A percentile compares a stretch with the other conserved stretches of the same genome.
phyloP scores from a whole-genome alignment of 2,113 vertebrate genomes.

The Marcusenius ussheri region DNA sequence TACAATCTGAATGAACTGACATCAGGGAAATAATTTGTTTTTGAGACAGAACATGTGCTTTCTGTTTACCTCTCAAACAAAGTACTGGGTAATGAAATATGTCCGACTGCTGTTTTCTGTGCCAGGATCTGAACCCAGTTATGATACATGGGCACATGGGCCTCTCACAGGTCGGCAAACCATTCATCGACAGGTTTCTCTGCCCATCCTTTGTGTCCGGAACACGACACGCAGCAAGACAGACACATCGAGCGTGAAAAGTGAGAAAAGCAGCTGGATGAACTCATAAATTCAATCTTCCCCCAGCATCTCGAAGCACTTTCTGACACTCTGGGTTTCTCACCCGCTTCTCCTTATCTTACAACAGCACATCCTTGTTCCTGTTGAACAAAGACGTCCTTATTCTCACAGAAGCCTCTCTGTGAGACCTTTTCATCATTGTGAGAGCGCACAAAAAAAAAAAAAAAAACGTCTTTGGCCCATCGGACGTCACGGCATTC shows the following conservation, averaged over 20 bases:
- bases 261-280: neutral
- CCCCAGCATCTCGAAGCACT: conserved; percentile 6
- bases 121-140: neutral
- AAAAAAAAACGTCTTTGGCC: neutral
- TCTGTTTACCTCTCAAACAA: neutral
- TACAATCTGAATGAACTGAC: neutral
- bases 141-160: neutral
- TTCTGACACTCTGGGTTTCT: neutral
- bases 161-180: neutral
- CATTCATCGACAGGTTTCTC: neutral
- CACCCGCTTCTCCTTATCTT: neutral
- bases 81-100: neutral
- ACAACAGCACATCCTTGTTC: conserved; percentile 5
- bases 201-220: neutral
- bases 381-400: neutral
- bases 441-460: neutral
- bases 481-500: neutral
- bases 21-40: neutral
- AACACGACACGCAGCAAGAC: neutral
- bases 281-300: neutral
- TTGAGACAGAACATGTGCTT: neutral
- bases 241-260: neutral
- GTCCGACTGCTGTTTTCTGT: neutral
- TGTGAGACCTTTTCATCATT: conserved; percentile 14
- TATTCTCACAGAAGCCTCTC: conserved; percentile 11